Conservation (phyloP, 2,797 vertebrate genomes). For the Pachyuromys duprasi region DNA sequence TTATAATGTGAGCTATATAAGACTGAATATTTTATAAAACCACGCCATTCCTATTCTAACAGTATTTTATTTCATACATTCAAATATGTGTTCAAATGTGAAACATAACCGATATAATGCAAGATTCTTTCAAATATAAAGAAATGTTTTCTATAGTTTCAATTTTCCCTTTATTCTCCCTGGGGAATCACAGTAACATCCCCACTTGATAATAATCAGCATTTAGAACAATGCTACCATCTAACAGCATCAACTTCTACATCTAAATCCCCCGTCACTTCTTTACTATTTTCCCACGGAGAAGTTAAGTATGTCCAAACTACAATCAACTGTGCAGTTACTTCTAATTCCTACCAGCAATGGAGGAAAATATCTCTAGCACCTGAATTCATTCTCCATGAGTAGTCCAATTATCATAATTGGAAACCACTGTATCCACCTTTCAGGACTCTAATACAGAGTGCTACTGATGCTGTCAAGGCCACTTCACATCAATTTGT, state of each 20-base stretch:
- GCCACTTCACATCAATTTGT: background rate
- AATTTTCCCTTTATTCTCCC: background rate
- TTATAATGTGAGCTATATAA: background rate
- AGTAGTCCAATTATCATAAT: accelerated
- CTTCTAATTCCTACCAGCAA: background rate
- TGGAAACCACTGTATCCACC: background rate
- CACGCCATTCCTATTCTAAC: background rate
- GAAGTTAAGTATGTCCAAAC: background rate
- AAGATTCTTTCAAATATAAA: background rate
- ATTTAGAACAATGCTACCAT: background rate
- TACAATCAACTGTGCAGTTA: background rate
- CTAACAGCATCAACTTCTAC: background rate
- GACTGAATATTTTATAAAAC: background rate
- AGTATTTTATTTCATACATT: background rate
- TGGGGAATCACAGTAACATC: background rate
- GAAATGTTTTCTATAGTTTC: background rate
- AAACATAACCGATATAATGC: background rate
- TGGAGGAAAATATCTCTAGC: background rate
- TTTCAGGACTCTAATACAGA: background rate
- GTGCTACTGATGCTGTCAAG: background rate
- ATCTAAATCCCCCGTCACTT: background rate
- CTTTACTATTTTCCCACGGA: background rate
- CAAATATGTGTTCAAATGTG: background rate
- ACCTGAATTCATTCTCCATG: background rate
- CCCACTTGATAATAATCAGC: background rate